These are phyloP conservation scores for Brevimyrus niger DNA, from an alignment of 2,113 vertebrate species.

Conservation along the genomic window DNA sequence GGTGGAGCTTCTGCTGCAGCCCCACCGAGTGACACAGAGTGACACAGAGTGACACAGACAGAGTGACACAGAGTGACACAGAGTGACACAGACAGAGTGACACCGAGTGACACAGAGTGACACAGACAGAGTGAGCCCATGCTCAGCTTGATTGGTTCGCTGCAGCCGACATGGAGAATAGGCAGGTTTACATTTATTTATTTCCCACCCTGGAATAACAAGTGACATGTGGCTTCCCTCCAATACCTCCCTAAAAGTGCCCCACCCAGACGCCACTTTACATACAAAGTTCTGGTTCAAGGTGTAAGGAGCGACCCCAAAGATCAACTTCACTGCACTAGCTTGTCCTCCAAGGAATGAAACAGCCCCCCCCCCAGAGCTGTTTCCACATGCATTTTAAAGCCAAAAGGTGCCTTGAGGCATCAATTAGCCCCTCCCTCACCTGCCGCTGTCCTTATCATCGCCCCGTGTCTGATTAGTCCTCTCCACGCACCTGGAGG, in stretches of 20 bases:
- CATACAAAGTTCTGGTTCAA: not conserved
- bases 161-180: not conserved
- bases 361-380: conserved; percentile 13
- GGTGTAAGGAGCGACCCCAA: not conserved
- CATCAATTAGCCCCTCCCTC: conserved; percentile 22
- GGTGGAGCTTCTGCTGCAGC: not conserved
- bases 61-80: too few species aligned
- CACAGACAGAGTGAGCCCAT: conserved; percentile 5
- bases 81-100: too few species aligned
- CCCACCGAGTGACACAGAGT: too few species aligned
- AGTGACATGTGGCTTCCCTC: conserved; percentile 1
- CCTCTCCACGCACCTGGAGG: conserved; percentile 27
- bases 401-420: conserved; percentile 7
- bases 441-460: conserved; percentile 21
- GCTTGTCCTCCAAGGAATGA: not conserved
- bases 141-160: not conserved
- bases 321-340: not conserved
- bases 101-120: too few species aligned
- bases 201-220: not conserved
- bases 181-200: not conserved
- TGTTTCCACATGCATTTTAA: conserved; percentile 24
- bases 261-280: not conserved
- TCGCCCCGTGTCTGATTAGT: conserved; percentile 22
- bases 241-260: not conserved
- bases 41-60: too few species aligned